These are phyloP conservation scores for Speoplatyrhinus poulsoni DNA, from an alignment of 2,113 vertebrate species.

Conservation along the genomic window DNA sequence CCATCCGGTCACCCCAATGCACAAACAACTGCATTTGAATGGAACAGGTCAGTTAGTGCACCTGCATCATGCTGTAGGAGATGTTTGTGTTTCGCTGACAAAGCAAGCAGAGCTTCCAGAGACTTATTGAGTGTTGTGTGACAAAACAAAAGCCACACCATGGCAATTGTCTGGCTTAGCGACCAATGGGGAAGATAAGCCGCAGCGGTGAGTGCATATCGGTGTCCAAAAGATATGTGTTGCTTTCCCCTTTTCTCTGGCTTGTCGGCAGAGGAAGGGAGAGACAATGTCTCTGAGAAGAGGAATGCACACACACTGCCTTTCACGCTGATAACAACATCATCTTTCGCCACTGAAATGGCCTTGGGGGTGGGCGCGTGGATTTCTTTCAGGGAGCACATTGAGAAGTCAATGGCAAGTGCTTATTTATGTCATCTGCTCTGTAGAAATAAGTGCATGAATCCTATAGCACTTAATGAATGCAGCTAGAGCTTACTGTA, in stretches of 20 bases:
- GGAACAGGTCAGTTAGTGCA: constrained; percentile 68
- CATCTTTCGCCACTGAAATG: constrained; percentile 59
- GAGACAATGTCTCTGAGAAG: constrained; percentile 60
- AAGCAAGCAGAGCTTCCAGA: constrained; percentile 76
- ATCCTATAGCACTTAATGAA: neutral
- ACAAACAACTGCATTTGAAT: constrained; percentile 69
- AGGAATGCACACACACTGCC: constrained; percentile 67
- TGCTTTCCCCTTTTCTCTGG: constrained; percentile 47
- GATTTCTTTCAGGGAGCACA: constrained; percentile 16
- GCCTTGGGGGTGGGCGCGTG: neutral
- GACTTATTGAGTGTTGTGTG: constrained; percentile 82
- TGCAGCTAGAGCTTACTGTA: constrained; percentile 5
- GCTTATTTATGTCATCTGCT: constrained; percentile 25
- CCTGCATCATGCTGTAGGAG: too few relatives aligned
- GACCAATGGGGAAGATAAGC: constrained; percentile 79
- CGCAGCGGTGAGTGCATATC: constrained; percentile 63
- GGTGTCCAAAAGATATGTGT: constrained; percentile 67
- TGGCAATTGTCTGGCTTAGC: constrained; percentile 79
- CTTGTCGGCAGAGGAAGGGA: constrained; percentile 42
- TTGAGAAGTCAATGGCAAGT: constrained; percentile 53
- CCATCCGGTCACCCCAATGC: too few relatives aligned
- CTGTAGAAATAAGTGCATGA: constrained; percentile 32
- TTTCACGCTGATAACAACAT: constrained; percentile 70
- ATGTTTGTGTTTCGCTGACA: constrained; percentile 68
- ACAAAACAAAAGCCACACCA: constrained; percentile 76